Percentiles rank a stretch among this genome's conserved stretches.
Conservation (phyloP, 2,888 invertebrate genomes). For the Oxytorus armatus region DNA sequence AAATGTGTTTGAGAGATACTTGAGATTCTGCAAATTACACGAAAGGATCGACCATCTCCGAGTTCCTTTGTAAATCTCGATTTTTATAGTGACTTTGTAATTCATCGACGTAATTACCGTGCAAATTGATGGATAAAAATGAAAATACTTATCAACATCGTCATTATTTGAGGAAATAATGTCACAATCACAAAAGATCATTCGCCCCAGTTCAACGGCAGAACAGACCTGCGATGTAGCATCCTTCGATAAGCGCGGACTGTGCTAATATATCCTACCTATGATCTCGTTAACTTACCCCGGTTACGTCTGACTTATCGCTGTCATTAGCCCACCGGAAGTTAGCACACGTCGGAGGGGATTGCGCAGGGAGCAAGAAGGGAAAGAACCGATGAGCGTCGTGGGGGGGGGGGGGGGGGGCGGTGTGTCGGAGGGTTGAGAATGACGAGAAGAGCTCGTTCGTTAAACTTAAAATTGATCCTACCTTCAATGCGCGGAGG, state of each 20-base stretch:
- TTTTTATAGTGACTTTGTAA: too few relatives aligned
- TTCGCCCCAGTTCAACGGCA: not conserved
- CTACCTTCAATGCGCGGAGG: constrained; percentile 70
- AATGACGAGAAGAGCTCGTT: constrained; percentile 75
- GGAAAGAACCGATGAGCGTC: constrained; percentile 9
- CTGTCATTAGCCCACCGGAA: constrained; percentile 68
- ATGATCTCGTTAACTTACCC: constrained; percentile 63
- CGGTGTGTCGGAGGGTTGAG: constrained; percentile 46
- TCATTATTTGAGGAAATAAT: not conserved
- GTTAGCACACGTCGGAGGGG: constrained; percentile 59
- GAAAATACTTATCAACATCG: too few relatives aligned
- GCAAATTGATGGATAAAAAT: too few relatives aligned
- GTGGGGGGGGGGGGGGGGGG: constrained; percentile 26
- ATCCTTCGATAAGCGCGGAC: constrained; percentile 17
- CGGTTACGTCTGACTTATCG: constrained; percentile 68
- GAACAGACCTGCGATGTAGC: not conserved
- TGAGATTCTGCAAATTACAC: not conserved
- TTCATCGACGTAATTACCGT: too few relatives aligned
- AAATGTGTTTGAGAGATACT: too few relatives aligned
- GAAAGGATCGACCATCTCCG: not conserved
- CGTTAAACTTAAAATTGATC: constrained; percentile 81
- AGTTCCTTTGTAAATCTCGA: too few relatives aligned
- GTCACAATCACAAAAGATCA: not conserved
- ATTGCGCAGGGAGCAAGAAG: constrained; percentile 36
- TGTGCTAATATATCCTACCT: constrained; percentile 20